Percentiles rank a stretch among this genome's conserved stretches.
phyloP scores from a whole-genome alignment of 2,797 vertebrate species.

The Tamandua tetradactyla region DNA sequence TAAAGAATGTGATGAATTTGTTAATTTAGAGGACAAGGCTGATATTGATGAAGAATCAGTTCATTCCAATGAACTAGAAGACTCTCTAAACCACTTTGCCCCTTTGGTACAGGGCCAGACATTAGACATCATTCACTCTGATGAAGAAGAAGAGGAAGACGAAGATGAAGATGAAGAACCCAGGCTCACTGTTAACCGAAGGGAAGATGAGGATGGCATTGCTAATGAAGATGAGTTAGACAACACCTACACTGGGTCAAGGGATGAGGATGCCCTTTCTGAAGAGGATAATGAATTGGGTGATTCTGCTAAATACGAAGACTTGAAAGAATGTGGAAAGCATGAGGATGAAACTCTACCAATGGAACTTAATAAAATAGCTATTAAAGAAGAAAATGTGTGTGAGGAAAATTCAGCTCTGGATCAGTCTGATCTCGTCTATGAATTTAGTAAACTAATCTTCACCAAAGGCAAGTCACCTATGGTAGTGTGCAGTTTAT shows the following conservation, averaged over 20 bases:
- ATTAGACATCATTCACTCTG: slow-evolving; percentile 74
- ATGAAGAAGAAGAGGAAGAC: slow-evolving; percentile 80
- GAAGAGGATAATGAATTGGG: slow-evolving; percentile 86
- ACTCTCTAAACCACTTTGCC: slow-evolving; percentile 65
- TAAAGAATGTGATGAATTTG: slow-evolving; percentile 80
- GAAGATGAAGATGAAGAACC: slow-evolving; percentile 81
- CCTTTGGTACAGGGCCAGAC: slow-evolving; percentile 35
- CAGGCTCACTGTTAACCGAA: slow-evolving; percentile 57
- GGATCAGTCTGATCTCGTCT: slow-evolving; percentile 80
- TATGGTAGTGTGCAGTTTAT: slow-evolving; percentile 94
- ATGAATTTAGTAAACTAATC: slow-evolving; percentile 90
- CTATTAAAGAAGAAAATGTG: slow-evolving; percentile 74
- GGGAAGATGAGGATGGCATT: slow-evolving; percentile 80
- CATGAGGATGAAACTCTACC: slow-evolving; percentile 48
- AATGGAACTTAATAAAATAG: slow-evolving; percentile 72
- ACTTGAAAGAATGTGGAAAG: slow-evolving; percentile 59
- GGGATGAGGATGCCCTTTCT: slow-evolving; percentile 88
- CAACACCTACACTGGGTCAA: slow-evolving; percentile 87
- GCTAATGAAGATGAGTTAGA: slow-evolving; percentile 88
- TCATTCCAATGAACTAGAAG: slow-evolving; percentile 84
- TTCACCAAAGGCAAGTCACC: slow-evolving; percentile 96
- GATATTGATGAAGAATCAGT: slow-evolving; percentile 78
- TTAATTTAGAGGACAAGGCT: slow-evolving; percentile 63
- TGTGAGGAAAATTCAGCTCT: slow-evolving; percentile 78
- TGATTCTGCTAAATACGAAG: slow-evolving; percentile 61